Percentiles rank a stretch among this genome's conserved stretches.
These are phyloP conservation scores for Todiramphus saurophagus DNA, from an alignment of 2,113 vertebrate genomes.

Conservation along the genomic window DNA sequence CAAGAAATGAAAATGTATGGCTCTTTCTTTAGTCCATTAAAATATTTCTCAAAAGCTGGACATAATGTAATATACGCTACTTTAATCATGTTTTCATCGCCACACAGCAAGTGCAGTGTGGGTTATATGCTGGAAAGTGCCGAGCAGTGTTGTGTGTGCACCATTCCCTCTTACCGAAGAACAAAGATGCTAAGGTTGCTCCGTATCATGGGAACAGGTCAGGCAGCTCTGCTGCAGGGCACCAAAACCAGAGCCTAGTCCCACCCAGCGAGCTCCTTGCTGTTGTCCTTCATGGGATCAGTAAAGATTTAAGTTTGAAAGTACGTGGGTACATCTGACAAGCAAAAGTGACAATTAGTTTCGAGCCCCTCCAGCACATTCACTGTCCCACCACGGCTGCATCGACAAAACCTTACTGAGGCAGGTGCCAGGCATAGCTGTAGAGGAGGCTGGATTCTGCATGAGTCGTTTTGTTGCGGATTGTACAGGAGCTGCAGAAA, in stretches of 20 bases:
- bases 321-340: neutral
- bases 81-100: neutral
- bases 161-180: neutral
- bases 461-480: neutral
- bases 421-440: neutral
- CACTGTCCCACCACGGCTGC: neutral
- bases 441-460: neutral
- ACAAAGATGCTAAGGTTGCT: neutral
- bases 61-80: conserved; percentile 23
- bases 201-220: neutral
- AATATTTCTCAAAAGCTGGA: conserved; percentile 11
- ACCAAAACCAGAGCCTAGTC: neutral
- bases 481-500: neutral
- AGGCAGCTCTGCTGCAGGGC: neutral
- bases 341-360: neutral
- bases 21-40: conserved; percentile 16
- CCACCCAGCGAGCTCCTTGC: neutral
- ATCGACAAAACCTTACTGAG: neutral
- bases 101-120: neutral
- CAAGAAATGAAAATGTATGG: neutral
- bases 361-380: neutral
- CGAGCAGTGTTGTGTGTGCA: neutral
- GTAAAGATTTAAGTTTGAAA: neutral
- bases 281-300: neutral
- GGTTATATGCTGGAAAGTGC: neutral